Percentiles rank a stretch among this genome's conserved stretches.
These are phyloP conservation scores for Chlorodrepanis virens DNA, from an alignment of 2,113 vertebrate species.

Conservation along the genomic window DNA sequence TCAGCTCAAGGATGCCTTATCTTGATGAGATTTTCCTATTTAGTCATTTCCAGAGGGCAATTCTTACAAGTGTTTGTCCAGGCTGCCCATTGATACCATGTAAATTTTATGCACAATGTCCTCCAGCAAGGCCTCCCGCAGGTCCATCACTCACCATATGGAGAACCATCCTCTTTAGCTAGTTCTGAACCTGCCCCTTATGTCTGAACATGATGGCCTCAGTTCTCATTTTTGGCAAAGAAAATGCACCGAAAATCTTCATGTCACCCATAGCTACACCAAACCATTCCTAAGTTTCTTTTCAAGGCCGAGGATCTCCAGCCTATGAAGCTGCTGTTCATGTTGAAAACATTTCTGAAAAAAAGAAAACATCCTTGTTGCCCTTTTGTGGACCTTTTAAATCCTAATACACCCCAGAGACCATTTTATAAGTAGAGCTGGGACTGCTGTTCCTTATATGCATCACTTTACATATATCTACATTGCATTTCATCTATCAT, in stretches of 20 bases:
- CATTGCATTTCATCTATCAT: conserved; percentile 36
- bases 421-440: background rate
- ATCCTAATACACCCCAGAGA: background rate
- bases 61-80: background rate
- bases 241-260: background rate
- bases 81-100: background rate
- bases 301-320: background rate
- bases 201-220: background rate
- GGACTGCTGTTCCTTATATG: background rate
- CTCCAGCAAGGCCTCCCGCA: background rate
- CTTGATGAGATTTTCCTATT: background rate
- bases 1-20: background rate
- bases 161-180: background rate
- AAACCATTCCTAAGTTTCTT: background rate
- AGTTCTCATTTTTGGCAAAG: background rate
- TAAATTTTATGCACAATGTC: background rate
- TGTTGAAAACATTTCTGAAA: background rate
- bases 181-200: background rate
- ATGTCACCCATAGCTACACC: background rate
- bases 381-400: background rate
- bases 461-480: conserved; percentile 53
- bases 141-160: rapidly evolving
- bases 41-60: background rate
- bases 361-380: background rate
- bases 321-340: background rate